These are phyloP conservation scores for Glaucidium brasilianum DNA, from an alignment of 2,113 vertebrate genomes.

Conservation along the genomic window DNA sequence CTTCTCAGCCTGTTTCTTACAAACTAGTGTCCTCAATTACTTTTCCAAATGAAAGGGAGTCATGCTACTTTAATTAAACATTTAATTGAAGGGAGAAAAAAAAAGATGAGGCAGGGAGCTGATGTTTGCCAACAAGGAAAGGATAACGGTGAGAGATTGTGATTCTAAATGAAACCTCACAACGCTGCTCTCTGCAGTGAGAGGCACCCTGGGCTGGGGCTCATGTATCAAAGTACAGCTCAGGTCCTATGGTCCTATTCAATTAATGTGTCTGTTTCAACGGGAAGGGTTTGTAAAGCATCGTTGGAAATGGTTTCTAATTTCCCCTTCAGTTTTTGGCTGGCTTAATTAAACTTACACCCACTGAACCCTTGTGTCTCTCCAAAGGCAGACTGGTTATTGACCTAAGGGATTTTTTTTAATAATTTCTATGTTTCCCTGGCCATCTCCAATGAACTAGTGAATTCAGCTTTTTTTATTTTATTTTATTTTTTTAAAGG, in stretches of 20 bases:
- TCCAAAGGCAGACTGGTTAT: background rate
- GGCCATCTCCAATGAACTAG: background rate
- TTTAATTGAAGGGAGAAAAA: constrained; percentile 21
- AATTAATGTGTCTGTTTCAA: constrained; percentile 49
- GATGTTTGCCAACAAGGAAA: constrained; percentile 35
- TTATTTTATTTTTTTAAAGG: background rate
- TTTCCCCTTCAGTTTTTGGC: constrained; percentile 56
- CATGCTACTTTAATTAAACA: constrained; percentile 61
- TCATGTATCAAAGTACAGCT: constrained; percentile 40
- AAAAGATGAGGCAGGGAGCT: background rate
- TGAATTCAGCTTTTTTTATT: background rate
- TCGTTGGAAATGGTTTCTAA: constrained; percentile 47
- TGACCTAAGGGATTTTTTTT: constrained; percentile 30
- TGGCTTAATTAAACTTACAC: constrained; percentile 53
- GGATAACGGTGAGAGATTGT: constrained; percentile 33
- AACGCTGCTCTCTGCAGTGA: constrained; percentile 14
- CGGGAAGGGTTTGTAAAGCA: constrained; percentile 22
- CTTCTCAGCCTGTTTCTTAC: background rate
- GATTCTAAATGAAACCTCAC: constrained; percentile 42
- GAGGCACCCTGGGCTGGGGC: constrained; percentile 25
- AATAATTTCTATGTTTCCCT: constrained; percentile 28
- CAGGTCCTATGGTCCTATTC: constrained; percentile 49
- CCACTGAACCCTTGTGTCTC: background rate
- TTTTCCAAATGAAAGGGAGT: constrained; percentile 48
- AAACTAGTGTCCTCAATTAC: constrained; percentile 26